These are phyloP conservation scores for Chloroclystis v-ata DNA, from an alignment of 2,888 invertebrate species.

Conservation along the genomic window DNA sequence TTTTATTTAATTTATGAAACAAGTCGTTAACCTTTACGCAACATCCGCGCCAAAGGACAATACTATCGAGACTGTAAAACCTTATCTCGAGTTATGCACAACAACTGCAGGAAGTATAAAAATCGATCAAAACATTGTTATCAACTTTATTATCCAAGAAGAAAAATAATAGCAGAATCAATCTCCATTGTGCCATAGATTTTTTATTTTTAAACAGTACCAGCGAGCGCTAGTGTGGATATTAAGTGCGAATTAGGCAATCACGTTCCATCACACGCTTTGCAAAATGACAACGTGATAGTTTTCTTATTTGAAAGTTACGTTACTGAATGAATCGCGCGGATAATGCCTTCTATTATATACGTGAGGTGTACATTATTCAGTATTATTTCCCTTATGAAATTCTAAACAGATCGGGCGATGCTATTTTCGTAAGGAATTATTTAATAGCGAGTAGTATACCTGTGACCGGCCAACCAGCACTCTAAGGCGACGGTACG, in stretches of 20 bases:
- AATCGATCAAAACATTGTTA: constrained; percentile 50
- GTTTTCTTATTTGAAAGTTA: constrained; percentile 49
- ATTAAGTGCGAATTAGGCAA: constrained; percentile 39
- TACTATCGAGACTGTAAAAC: constrained; percentile 26
- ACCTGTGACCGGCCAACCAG: constrained; percentile 20
- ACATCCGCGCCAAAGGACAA: constrained; percentile 24
- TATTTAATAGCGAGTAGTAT: constrained; percentile 12
- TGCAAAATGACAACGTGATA: constrained; percentile 42
- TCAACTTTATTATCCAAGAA: constrained; percentile 48
- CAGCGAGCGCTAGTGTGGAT: constrained; percentile 31
- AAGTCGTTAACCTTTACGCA: constrained; percentile 37
- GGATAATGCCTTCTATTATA: constrained; percentile 13
- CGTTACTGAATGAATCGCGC: constrained; percentile 29
- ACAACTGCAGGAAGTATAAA: constrained; percentile 61
- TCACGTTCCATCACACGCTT: constrained; percentile 59
- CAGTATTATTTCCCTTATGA: constrained; percentile 31
- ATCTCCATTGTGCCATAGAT: constrained; percentile 55
- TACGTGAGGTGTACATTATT: constrained; percentile 3
- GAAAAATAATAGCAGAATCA: constrained; percentile 67
- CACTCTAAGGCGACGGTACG: constrained; percentile 36
- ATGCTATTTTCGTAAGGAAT: constrained; percentile 7
- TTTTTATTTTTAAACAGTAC: constrained; percentile 45
- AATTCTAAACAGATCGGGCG: constrained; percentile 45
- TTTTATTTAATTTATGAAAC: constrained; percentile 22
- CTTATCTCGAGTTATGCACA: constrained; percentile 39